phyloP scores from a whole-genome alignment of 2,113 vertebrate genomes.

The Anser cygnoides region DNA sequence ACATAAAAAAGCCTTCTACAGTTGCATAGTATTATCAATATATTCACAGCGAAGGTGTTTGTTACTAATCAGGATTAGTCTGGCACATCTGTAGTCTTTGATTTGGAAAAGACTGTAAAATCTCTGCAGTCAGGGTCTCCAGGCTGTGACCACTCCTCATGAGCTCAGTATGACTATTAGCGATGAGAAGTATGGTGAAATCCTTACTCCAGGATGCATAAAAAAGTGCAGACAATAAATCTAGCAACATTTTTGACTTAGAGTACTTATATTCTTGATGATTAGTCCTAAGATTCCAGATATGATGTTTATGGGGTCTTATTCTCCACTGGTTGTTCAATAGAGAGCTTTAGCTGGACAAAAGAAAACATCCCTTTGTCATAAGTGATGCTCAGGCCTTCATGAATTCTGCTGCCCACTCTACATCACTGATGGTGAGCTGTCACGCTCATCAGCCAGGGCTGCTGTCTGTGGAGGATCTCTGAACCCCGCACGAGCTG shows the following conservation, averaged over 20 bases:
- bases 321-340: neutral
- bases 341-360: neutral
- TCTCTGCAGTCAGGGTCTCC: neutral
- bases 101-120: neutral
- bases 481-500: neutral
- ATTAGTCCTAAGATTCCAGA: neutral
- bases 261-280: neutral
- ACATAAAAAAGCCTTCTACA: neutral
- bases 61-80: slow-evolving; percentile 17
- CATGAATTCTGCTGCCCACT: neutral
- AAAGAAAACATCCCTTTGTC: neutral
- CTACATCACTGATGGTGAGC: neutral
- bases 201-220: neutral
- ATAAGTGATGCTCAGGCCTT: accelerated
- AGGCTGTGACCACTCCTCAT: neutral
- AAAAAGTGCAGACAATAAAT: neutral
- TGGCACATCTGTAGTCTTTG: neutral
- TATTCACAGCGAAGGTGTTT: slow-evolving; percentile 5
- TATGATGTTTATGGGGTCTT: neutral
- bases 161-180: neutral
- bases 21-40: neutral
- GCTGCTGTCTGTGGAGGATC: neutral
- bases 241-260: accelerated
- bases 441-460: neutral
- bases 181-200: neutral